Conservation (phyloP, 2,888 invertebrate genomes). For the Apodemia zela region DNA sequence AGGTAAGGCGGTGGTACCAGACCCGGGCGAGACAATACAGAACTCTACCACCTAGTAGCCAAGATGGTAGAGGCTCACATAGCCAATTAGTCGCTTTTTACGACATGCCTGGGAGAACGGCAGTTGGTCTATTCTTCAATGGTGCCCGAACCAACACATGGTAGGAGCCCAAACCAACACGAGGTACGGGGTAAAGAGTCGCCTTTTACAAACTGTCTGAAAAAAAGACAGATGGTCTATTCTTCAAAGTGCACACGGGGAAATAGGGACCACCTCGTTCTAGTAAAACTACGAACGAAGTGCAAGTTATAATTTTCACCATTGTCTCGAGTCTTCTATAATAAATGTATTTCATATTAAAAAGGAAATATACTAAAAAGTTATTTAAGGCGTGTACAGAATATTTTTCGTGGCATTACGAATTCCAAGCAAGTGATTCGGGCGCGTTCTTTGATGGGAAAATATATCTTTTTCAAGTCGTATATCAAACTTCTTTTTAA, state of each 20-base stretch:
- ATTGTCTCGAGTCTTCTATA: background rate
- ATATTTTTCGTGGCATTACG: conserved; percentile 8
- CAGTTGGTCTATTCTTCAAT: too few species aligned
- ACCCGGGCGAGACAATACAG: too few species aligned
- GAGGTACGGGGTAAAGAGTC: too few species aligned
- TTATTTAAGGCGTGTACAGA: background rate
- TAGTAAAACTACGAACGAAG: background rate
- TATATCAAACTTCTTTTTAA: background rate
- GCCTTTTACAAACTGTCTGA: too few species aligned
- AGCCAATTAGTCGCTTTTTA: too few species aligned
- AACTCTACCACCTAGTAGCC: too few species aligned
- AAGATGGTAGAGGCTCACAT: too few species aligned
- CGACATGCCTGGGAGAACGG: too few species aligned
- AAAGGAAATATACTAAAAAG: background rate
- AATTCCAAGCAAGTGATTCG: background rate
- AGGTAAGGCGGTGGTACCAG: too few species aligned
- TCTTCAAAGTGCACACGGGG: background rate
- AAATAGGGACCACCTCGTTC: background rate
- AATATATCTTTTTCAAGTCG: background rate
- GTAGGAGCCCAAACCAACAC: too few species aligned
- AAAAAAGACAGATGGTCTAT: background rate
- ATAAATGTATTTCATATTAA: background rate
- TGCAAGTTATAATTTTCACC: background rate
- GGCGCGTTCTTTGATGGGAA: background rate
- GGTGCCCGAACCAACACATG: too few species aligned